Conservation (phyloP, 2,797 vertebrate genomes). For the Halcyon smyrnensis region DNA sequence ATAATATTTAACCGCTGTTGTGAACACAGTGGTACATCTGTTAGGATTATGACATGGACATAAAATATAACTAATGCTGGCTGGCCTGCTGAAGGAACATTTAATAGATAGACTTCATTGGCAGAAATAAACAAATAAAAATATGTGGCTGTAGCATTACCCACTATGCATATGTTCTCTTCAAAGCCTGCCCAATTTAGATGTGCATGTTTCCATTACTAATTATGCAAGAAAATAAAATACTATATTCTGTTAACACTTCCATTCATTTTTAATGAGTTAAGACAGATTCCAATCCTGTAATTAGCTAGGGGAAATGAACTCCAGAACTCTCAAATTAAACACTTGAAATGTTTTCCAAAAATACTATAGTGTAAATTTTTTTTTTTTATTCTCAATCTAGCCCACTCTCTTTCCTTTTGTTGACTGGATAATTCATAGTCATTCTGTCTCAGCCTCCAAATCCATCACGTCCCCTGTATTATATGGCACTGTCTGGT, state of each 20-base stretch:
- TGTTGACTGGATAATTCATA: background rate
- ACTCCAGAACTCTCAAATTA: background rate
- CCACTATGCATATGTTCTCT: background rate
- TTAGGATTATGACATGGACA: background rate
- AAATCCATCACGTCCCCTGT: background rate
- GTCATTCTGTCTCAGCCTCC: background rate
- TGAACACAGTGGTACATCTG: background rate
- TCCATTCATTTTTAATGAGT: slow-evolving; percentile 30
- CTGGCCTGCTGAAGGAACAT: background rate
- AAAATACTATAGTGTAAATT: background rate
- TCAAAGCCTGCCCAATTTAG: background rate
- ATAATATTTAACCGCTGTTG: background rate
- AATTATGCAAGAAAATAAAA: background rate
- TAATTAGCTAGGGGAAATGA: slow-evolving; percentile 25
- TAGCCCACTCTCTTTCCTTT: background rate
- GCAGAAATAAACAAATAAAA: background rate
- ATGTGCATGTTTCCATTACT: slow-evolving; percentile 8
- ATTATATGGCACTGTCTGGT: background rate
- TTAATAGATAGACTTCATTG: background rate
- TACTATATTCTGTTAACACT: background rate
- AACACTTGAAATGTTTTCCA: background rate
- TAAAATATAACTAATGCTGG: background rate
- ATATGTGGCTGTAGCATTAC: background rate
- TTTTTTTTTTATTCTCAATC: background rate
- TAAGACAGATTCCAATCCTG: slow-evolving; percentile 13